Base-by-base conservation (phyloP, 2,888 invertebrate species). In the Crepidodera aurea region DNA sequence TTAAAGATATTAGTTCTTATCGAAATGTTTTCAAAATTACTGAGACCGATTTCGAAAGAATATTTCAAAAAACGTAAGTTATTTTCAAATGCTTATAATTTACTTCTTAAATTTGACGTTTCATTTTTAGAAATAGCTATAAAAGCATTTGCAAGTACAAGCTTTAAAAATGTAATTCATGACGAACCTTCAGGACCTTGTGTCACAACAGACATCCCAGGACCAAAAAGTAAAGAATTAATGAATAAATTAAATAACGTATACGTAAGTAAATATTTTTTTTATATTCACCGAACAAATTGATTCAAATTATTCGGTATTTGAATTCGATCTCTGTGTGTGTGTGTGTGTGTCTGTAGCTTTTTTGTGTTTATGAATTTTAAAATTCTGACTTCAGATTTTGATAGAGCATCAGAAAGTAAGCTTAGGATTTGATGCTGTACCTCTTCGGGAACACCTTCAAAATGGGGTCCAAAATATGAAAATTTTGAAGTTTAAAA, bases 161-260 rank as follows among this genome's bases (percentile, higher is more conserved):
- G 32, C n/a, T n/a, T n/a, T n/a, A n/a, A n/a, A n/a, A n/a, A 55
- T 27, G 25, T 68, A 10, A 70, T 74, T 10, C 68, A 78, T 22
- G 82, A 81, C 10, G 91, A 92, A 76, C 91, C 91, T 1, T 75
- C 79, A 37, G 83, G 82, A 6, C 91, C 92, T 6, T 71, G 73
- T 25, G 78, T 92, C 2, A 85, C 84, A 74, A 90, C 90, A 5
- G 71, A 80, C 13, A 82, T 92, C 50, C 92, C 92, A 2, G 92
- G 92, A 2, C 92, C 92, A 0, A 86, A 84, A 76, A 87, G 90
- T 1, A 79, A 84, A 69, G 79, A 84, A 69, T 79, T 92, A 39
- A 75, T 86, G 4, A 77, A 83, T 59, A 84, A 90, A 74, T 82
- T 93, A 25, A 83, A 82, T 68, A 73, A 81, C 55, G 78, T 92